Evolutionary conservation across 2,113 vertebrate genomes (phyloP), one percentile per base, ranked within the genome.

Genomic region (Cinclus mexicanus): DNA sequence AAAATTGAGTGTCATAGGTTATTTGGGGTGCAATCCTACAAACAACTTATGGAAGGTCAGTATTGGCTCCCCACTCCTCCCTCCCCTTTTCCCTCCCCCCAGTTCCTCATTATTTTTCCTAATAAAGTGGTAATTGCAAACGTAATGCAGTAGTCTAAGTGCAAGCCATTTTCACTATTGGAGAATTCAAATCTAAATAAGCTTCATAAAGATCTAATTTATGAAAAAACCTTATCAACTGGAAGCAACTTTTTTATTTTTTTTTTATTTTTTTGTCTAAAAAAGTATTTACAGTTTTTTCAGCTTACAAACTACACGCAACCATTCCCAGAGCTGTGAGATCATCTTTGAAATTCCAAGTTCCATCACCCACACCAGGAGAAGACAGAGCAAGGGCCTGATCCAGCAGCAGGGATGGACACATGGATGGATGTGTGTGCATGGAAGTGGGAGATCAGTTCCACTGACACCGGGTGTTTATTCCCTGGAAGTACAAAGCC

Each of bases 201-300:
- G 89, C 68, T 85, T 87, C 46, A 93, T 20, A 4, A 90, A 96
- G 84, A 91, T 79, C 90, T 93, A 91, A 90, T 94, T 65, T 39
- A 91, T 37, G 90, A 93, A 80, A 92, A 50, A 59, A 8, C 25
- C 5, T 85, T 47, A 57, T 75, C 86, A 86, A 83, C 65, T 67
- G 71, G 95, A 96, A 95, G 95, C 83, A 63, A 55, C 70, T 56
- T 35, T 2, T 63, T 53, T 41, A 61, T 41, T 60, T 39, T 33
- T 44, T 44, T 82, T 59, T 29, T 55, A n/a, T 60, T 50, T 41
- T 84, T 39, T 53, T 24, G 25, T 93, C 94, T 95, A 88, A 87
- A 97, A 96, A 97, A 95, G 90, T 96, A 96, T 95, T 95, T 94
- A 92, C 92, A 97, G 90, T 89, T 78, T 94, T 89, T 85, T 77